phyloP scores from a whole-genome alignment of 1,140 invertebrate genomes.

The Cecropterus lyciades region DNA sequence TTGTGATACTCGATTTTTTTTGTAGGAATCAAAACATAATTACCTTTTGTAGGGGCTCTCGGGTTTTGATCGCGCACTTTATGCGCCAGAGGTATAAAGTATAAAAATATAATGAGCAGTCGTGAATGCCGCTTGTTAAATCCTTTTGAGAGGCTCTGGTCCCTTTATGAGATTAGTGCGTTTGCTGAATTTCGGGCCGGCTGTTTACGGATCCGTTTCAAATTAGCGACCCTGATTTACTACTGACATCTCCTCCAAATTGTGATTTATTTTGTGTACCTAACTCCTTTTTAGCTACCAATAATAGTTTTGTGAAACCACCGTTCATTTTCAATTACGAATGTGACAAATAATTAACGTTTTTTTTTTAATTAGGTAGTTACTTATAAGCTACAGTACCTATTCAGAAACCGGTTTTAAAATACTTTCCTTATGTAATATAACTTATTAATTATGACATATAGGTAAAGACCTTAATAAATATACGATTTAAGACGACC shows the following conservation, averaged over 20 bases:
- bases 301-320: too few relatives aligned
- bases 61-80: slow-evolving; percentile 82
- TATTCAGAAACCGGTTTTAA: too few relatives aligned
- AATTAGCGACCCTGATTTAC: slow-evolving; percentile 78
- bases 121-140: slow-evolving; percentile 82
- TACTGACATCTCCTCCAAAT: slow-evolving; percentile 50
- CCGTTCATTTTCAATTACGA: too few relatives aligned
- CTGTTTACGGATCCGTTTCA: slow-evolving; percentile 74
- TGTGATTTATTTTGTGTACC: slow-evolving; percentile 53
- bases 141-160: slow-evolving; percentile 73
- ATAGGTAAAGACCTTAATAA: too few relatives aligned
- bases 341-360: too few relatives aligned
- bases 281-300: slow-evolving; percentile 9
- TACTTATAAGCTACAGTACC: too few relatives aligned
- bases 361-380: too few relatives aligned
- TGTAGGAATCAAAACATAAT: slow-evolving; percentile 84
- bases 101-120: slow-evolving; percentile 83
- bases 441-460: too few relatives aligned
- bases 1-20: slow-evolving; percentile 83
- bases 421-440: too few relatives aligned
- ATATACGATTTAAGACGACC: too few relatives aligned
- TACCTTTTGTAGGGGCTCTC: slow-evolving; percentile 83
- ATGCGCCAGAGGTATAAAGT: slow-evolving; percentile 78
- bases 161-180: slow-evolving; percentile 77
- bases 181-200: slow-evolving; percentile 56